Conservation (phyloP, 2,888 invertebrate genomes). For the Bimastos eiseni region DNA sequence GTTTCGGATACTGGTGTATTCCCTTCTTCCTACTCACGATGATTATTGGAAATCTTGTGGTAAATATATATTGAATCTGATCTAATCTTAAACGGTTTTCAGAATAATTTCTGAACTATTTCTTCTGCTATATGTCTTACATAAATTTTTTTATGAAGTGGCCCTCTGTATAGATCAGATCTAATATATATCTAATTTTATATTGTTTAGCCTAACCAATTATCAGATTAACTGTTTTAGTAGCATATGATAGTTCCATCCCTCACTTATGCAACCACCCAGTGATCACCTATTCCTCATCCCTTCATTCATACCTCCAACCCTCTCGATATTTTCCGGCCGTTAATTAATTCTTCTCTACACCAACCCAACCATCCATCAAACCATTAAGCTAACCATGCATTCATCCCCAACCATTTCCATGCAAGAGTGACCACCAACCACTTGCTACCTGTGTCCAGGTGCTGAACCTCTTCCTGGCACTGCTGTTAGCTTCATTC, state of each 20-base stretch:
- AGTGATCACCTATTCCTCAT: too few species aligned
- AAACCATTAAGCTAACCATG: neutral
- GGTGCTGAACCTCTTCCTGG: conserved; percentile 99
- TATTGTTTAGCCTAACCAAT: neutral
- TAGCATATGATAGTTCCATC: neutral
- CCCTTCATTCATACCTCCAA: neutral
- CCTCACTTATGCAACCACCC: neutral
- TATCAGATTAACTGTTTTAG: neutral
- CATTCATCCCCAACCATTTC: neutral
- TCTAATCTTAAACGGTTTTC: neutral
- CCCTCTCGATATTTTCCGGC: too few species aligned
- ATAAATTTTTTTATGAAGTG: neutral
- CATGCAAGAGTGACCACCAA: conserved; percentile 61
- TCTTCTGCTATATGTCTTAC: neutral
- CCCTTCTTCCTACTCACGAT: conserved; percentile 98
- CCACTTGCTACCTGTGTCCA: conserved; percentile 71
- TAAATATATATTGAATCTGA: conserved; percentile 74
- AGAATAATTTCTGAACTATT: neutral
- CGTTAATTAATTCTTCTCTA: neutral
- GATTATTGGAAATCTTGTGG: conserved; percentile 98
- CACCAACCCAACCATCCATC: neutral
- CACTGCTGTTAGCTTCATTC: conserved; percentile 97
- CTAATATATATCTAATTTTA: neutral
- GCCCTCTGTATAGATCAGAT: neutral
- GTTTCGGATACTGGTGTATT: conserved; percentile 85